Conservation (phyloP, 2,888 invertebrate genomes). For the Icerya purchasi region DNA sequence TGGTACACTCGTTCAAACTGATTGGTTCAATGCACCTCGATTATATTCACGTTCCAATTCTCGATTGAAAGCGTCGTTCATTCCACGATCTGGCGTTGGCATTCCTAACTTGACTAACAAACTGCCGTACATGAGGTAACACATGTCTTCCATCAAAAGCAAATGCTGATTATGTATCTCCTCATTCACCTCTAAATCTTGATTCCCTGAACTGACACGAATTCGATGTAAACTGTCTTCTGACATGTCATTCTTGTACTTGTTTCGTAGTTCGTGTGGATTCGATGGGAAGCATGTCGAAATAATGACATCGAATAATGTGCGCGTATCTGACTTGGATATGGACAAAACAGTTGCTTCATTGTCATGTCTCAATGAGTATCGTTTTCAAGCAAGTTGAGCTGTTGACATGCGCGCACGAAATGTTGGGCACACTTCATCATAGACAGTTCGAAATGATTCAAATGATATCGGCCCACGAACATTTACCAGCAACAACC, state of each 20-base stretch:
- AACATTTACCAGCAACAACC: slow-evolving; percentile 16
- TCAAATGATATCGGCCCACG: slow-evolving; percentile 19
- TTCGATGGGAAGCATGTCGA: slow-evolving; percentile 8
- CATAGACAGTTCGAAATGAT: slow-evolving; percentile 22
- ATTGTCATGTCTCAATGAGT: slow-evolving; percentile 20
- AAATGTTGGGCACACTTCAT: slow-evolving; percentile 20
- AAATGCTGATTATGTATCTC: slow-evolving; percentile 20
- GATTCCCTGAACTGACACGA: slow-evolving; percentile 15
- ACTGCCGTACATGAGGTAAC: slow-evolving; percentile 21
- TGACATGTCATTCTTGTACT: slow-evolving; percentile 12
- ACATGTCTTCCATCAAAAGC: slow-evolving; percentile 23
- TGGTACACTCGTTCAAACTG: slow-evolving; percentile 5
- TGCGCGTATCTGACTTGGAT: slow-evolving; percentile 17
- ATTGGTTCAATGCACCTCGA: slow-evolving; percentile 14
- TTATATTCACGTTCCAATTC: slow-evolving; percentile 23
- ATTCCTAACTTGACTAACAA: slow-evolving; percentile 19
- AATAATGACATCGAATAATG: slow-evolving; percentile 7
- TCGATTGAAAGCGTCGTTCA: slow-evolving; percentile 18
- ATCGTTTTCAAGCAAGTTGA: slow-evolving; percentile 23
- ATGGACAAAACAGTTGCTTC: not conserved
- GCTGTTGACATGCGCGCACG: slow-evolving; percentile 20
- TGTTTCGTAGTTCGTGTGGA: slow-evolving; percentile 10
- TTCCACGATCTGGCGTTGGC: slow-evolving; percentile 19
- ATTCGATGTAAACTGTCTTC: slow-evolving; percentile 19
- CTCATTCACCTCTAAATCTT: slow-evolving; percentile 15